These are phyloP conservation scores for Rallus limicola DNA, from an alignment of 2,113 vertebrate genomes.

Conservation along the genomic window DNA sequence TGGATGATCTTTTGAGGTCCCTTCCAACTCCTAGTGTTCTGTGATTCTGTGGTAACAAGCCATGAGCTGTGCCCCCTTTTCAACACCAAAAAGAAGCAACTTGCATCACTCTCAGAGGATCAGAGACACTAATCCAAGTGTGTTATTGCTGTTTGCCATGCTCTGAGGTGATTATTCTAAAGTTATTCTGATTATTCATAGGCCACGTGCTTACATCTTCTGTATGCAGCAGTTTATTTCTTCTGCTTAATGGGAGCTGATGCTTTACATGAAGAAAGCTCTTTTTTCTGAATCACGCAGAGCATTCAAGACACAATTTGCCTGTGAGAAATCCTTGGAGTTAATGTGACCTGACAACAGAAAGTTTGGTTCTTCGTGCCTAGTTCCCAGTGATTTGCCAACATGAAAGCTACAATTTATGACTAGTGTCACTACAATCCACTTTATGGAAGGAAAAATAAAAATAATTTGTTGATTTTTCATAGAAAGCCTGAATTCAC, in stretches of 20 bases:
- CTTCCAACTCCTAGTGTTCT: no score
- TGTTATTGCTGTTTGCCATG: neutral
- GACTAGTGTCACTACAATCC: neutral
- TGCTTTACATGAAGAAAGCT: neutral
- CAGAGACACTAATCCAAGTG: neutral
- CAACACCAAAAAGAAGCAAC: neutral
- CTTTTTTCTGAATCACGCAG: neutral
- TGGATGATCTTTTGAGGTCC: no score
- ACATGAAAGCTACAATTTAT: neutral
- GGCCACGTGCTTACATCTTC: neutral
- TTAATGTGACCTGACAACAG: constrained; percentile 62
- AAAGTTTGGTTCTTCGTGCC: constrained; percentile 42
- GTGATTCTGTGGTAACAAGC: neutral
- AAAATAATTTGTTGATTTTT: neutral
- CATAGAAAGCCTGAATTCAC: neutral
- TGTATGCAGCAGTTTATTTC: neutral
- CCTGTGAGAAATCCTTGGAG: constrained; percentile 51
- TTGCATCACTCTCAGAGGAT: neutral
- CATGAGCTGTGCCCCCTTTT: neutral
- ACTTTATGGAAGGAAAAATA: neutral
- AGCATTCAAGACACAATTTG: constrained; percentile 47
- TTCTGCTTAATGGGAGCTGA: constrained; percentile 45
- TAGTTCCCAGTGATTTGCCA: constrained; percentile 26
- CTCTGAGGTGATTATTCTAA: constrained; percentile 21
- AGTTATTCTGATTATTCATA: constrained; percentile 10